A percentile compares a stretch with the other conserved stretches of the same genome.
Conservation (phyloP, 2,797 vertebrate species). For the Poeciliopsis paucimaculata region DNA sequence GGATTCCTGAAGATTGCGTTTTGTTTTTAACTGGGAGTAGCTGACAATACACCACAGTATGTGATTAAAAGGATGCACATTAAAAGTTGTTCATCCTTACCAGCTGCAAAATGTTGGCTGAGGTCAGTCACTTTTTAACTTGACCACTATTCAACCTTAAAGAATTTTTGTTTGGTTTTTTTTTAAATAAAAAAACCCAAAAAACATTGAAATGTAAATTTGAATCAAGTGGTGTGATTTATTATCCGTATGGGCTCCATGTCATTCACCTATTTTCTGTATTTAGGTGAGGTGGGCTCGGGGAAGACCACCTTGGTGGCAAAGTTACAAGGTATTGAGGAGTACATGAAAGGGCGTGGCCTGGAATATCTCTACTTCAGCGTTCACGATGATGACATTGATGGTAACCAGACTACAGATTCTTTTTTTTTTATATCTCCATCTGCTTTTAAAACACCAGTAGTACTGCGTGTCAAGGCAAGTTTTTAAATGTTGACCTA, state of each 20-base stretch:
- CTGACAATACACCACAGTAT: not conserved
- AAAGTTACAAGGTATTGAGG: conserved; percentile 94
- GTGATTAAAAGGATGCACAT: not conserved
- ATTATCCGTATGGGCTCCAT: not conserved
- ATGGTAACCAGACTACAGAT: conserved; percentile 82
- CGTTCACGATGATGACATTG: conserved; percentile 96
- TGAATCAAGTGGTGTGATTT: not conserved
- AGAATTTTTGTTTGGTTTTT: not conserved
- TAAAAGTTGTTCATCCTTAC: not conserved
- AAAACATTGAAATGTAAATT: not conserved
- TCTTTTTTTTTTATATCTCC: not conserved
- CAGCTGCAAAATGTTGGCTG: not conserved
- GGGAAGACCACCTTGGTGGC: conserved; percentile 98
- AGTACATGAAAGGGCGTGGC: conserved; percentile 98
- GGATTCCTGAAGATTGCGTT: not conserved
- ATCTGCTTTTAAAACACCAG: not conserved
- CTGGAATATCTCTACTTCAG: conserved; percentile 97
- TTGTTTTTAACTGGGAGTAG: not conserved
- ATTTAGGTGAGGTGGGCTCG: conserved; percentile 94
- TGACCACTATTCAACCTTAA: not conserved
- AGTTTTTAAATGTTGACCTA: not conserved
- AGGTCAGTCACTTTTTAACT: not conserved
- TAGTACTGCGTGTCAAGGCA: not conserved
- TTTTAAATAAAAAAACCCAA: too few species aligned
- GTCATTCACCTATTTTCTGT: conserved; percentile 13